Conservation (phyloP, 2,113 vertebrate species). For the Ptyas mucosa region DNA sequence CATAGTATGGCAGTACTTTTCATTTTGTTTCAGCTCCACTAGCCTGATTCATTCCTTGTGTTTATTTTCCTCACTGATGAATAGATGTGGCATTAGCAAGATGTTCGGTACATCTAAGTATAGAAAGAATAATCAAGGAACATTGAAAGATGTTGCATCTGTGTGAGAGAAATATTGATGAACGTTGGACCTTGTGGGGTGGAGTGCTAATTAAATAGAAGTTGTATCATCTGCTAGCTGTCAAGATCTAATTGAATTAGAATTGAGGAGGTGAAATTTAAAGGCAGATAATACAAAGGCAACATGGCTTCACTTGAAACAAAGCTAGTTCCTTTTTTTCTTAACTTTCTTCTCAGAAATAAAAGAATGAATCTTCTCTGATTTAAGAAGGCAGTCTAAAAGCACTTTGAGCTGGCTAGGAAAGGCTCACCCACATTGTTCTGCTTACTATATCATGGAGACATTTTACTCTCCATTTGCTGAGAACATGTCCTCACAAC, state of each 20-base stretch:
- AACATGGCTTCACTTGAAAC: constrained; percentile 24
- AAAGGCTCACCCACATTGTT: neutral
- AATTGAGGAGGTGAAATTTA: constrained; percentile 55
- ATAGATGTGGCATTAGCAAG: constrained; percentile 25
- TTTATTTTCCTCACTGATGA: constrained; percentile 10
- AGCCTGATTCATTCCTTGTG: neutral
- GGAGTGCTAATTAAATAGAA: constrained; percentile 64
- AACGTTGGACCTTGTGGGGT: constrained; percentile 56
- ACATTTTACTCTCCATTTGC: neutral
- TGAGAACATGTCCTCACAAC: neutral
- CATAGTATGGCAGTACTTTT: neutral
- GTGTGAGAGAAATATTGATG: constrained; percentile 51
- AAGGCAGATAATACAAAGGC: constrained; percentile 43
- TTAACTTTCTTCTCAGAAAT: neutral
- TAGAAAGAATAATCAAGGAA: constrained; percentile 28
- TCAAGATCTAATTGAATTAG: constrained; percentile 60
- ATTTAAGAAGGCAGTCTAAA: neutral
- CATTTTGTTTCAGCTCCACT: neutral
- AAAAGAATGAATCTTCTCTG: neutral
- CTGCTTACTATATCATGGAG: neutral
- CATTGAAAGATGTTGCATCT: constrained; percentile 10
- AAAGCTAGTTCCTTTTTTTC: neutral
- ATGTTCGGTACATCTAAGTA: constrained; percentile 26
- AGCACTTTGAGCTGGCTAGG: accelerated
- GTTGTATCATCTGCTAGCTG: constrained; percentile 59